These are phyloP conservation scores for Albula goreensis DNA, from an alignment of 2,113 vertebrate species.

Conservation along the genomic window DNA sequence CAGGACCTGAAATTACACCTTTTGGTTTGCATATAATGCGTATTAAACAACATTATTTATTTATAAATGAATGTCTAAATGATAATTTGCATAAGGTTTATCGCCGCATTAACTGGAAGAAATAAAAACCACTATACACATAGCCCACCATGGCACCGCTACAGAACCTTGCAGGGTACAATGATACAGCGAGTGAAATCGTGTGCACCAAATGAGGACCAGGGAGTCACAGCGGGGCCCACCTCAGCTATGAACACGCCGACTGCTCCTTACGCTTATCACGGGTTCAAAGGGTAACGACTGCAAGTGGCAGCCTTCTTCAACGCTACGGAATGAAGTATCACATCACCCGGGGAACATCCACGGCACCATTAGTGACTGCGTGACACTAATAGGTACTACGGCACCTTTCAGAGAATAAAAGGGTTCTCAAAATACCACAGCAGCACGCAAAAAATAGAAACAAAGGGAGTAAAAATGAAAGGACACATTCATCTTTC, in stretches of 20 bases:
- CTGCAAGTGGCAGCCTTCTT: not conserved
- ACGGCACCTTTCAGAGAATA: not conserved
- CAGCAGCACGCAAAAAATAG: not conserved
- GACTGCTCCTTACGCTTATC: not conserved
- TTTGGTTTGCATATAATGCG: too few species aligned
- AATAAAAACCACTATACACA: too few species aligned
- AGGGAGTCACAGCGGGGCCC: too few species aligned
- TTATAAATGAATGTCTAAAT: too few species aligned
- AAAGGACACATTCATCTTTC: not conserved
- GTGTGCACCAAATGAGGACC: too few species aligned
- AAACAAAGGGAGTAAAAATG: not conserved
- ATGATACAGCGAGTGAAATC: too few species aligned
- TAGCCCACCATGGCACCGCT: too few species aligned
- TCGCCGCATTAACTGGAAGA: too few species aligned
- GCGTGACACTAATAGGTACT: not conserved
- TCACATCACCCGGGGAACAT: not conserved
- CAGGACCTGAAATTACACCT: too few species aligned
- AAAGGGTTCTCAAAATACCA: not conserved
- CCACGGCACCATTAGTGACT: not conserved
- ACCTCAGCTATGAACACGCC: not conserved
- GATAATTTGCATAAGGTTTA: too few species aligned
- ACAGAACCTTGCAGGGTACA: too few species aligned
- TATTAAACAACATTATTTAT: too few species aligned
- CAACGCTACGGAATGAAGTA: not conserved
- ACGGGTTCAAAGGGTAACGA: not conserved